Evolutionary conservation across 53 echinoderm and acorn worm species (phyloP).

Genomic region (Apostichopus leukothele): DNA sequence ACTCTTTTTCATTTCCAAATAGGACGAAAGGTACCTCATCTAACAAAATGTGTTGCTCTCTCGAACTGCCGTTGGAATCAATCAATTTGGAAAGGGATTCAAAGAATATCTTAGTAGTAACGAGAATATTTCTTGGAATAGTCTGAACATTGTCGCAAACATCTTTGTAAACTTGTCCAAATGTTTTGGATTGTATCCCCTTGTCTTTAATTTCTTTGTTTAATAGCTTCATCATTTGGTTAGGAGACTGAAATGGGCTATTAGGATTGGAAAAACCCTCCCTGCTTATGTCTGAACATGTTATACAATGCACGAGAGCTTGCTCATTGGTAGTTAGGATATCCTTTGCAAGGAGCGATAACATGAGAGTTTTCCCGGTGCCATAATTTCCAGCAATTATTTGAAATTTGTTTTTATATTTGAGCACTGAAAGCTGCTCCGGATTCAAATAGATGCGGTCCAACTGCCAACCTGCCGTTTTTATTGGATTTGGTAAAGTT

Average conservation of each 20-base stretch:
- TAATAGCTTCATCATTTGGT: constrained; percentile 3
- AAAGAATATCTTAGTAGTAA: not conserved
- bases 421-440: not conserved
- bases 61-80: not conserved
- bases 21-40: constrained; percentile 8
- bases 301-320: not conserved
- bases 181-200: not conserved
- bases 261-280: not conserved
- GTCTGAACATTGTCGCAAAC: not conserved
- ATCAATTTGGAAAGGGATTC: not conserved
- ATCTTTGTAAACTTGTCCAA: not conserved
- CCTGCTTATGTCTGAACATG: constrained; percentile 11
- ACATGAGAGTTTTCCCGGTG: constrained; percentile 4
- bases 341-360: not conserved
- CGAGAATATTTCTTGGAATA: not conserved
- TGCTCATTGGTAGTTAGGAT: not conserved
- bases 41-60: constrained; percentile 5
- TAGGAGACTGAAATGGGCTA: not conserved
- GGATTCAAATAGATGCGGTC: constrained; percentile 11
- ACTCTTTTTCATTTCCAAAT: not conserved
- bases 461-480: not conserved
- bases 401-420: constrained; percentile 8
- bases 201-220: not conserved
- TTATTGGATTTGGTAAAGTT: constrained; percentile 20
- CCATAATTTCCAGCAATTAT: constrained; percentile 16